phyloP scores from a whole-genome alignment of 1,140 invertebrate species.

The Pseudomyrmex dendroicus region DNA sequence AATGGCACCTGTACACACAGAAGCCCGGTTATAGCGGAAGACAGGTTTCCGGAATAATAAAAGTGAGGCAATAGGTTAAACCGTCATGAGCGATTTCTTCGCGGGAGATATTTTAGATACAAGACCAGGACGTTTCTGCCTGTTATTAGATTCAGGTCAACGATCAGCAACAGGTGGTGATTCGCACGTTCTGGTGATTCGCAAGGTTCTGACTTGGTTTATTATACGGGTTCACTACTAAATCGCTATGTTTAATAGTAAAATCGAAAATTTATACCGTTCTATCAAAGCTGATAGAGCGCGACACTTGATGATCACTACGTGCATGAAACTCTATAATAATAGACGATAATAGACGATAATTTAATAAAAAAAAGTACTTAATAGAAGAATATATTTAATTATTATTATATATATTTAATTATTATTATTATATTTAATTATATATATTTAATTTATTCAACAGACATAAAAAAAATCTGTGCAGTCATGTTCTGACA shows the following conservation, averaged over 20 bases:
- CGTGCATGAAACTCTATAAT: too few species aligned
- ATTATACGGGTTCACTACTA: conserved; percentile 47
- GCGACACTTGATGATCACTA: too few species aligned
- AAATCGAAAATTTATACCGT: neutral
- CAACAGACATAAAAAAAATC: neutral
- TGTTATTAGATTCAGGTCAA: conserved; percentile 67
- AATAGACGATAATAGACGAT: too few species aligned
- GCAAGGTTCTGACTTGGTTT: conserved; percentile 45
- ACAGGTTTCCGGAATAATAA: conserved; percentile 28
- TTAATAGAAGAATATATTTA: too few species aligned
- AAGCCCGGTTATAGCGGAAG: neutral
- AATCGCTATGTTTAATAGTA: neutral
- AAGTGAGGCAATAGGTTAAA: conserved; percentile 60
- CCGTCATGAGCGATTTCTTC: conserved; percentile 15
- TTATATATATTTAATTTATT: too few species aligned
- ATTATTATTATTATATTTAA: too few species aligned
- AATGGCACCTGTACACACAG: neutral
- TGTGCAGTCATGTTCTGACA: neutral
- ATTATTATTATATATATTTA: too few species aligned
- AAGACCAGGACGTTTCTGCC: conserved; percentile 50
- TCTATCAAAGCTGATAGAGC: neutral
- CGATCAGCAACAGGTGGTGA: conserved; percentile 58
- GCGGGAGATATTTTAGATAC: conserved; percentile 31
- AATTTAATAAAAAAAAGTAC: too few species aligned
- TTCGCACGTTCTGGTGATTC: neutral